Base-by-base conservation (phyloP, 2,888 invertebrate species). In the Anthoptus insignis region DNA sequence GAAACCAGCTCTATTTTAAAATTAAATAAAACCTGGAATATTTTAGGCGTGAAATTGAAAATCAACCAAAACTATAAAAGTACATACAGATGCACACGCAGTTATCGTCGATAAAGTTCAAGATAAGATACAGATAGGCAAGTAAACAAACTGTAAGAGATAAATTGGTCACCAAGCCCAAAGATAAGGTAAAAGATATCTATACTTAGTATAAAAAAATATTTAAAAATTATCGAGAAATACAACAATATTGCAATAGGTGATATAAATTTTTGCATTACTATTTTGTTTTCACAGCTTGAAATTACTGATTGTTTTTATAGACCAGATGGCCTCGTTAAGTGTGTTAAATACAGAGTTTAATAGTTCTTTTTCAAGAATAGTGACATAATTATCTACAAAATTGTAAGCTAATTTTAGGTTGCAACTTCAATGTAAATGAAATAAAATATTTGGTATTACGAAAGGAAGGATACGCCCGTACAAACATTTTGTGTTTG, bases 341-440 rank as follows among this genome's bases (percentile, higher is more conserved):
- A 67, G 54, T 86, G 86, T 84, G 86, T 79, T 75, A 72, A 81
- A 81, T 72, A 77, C 82, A 86, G 88, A 88, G 80, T 73, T 80
- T 80, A 65, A 76, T 79, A 79, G 67, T 73, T 73, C 74, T 76
- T 79, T 75, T n/a, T n/a, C n/a, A n/a, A n/a, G n/a, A n/a, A n/a
- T n/a, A n/a, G n/a, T n/a, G n/a, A n/a, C n/a, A n/a, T n/a, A n/a
- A n/a, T n/a, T 13, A 22, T 2, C 9, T 27, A 27, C 54, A 42
- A 32, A 22, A 16, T 6, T 76, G 78, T 74, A 79, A 13, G 13
- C 6, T 78, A 75, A 81, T 88, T 84, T 87, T 82, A 70, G 73
- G 80, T 78, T 81, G 82, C 78, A 72, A 7, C 39, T 52, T 64
- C 67, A 52, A 47, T 52, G 61, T 52, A 69, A 76, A n/a, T n/a